A percentile compares a stretch with the other conserved stretches of the same genome.
Conservation (phyloP, 1,140 invertebrate genomes). For the Drosophila bifasciata region DNA sequence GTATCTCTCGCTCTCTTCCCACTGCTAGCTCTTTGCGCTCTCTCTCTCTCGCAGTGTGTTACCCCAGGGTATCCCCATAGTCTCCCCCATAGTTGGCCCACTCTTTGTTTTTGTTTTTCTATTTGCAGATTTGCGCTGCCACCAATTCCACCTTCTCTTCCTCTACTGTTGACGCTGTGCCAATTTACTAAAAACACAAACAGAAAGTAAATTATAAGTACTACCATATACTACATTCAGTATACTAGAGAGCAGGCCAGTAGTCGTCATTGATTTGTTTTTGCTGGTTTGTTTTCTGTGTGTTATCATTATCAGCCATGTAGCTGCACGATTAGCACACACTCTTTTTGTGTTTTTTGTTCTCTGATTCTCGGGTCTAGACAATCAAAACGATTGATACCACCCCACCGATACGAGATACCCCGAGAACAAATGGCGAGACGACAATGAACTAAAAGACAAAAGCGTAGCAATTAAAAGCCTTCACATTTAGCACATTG, state of each 20-base stretch:
- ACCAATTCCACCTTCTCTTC: background rate
- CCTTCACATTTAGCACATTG: slow-evolving; percentile 28
- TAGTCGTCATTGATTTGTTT: slow-evolving; percentile 24
- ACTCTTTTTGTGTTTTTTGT: slow-evolving; percentile 13
- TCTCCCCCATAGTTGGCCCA: background rate
- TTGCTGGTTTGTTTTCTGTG: background rate
- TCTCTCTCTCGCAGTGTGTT: background rate
- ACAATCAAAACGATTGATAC: background rate
- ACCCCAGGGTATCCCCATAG: background rate
- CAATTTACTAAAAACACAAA: slow-evolving; percentile 25
- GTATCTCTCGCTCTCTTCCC: no score
- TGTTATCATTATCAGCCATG: slow-evolving; percentile 50
- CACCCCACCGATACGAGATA: no score
- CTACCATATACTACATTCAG: slow-evolving; percentile 1
- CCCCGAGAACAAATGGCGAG: no score
- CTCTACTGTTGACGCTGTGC: slow-evolving; percentile 9
- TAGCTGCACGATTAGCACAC: slow-evolving; percentile 37
- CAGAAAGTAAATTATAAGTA: slow-evolving; percentile 1
- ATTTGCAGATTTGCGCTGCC: slow-evolving; percentile 25
- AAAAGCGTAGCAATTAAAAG: slow-evolving; percentile 17
- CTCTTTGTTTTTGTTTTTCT: slow-evolving; percentile 29
- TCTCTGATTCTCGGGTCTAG: slow-evolving; percentile 12
- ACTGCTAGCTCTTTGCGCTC: no score
- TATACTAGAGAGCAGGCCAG: slow-evolving; percentile 5
- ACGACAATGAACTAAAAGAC: background rate